Conservation (phyloP, 1,140 invertebrate species). For the Drosophila guanche region DNA sequence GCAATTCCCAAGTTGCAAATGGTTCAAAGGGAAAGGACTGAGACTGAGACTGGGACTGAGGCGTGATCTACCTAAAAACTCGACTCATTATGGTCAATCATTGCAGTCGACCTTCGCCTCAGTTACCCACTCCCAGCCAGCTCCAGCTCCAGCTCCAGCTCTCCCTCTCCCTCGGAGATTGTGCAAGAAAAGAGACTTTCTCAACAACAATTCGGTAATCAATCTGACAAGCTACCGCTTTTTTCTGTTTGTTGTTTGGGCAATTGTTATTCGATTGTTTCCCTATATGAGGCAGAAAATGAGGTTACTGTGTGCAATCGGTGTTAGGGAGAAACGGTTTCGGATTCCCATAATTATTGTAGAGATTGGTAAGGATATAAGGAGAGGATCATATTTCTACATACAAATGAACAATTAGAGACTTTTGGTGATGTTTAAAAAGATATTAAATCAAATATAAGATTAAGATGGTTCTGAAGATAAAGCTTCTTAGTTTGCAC, state of each 20-base stretch:
- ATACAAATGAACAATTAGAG: slow-evolving; percentile 21
- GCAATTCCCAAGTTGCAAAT: slow-evolving; percentile 41
- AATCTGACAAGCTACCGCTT: slow-evolving; percentile 58
- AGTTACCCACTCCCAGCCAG: slow-evolving; percentile 18
- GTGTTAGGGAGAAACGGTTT: slow-evolving; percentile 20
- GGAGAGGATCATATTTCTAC: slow-evolving; percentile 28
- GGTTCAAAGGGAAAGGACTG: slow-evolving; percentile 16
- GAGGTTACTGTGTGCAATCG: slow-evolving; percentile 29
- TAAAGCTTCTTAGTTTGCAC: no score
- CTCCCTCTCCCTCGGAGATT: slow-evolving; percentile 16
- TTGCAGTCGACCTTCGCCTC: slow-evolving; percentile 26
- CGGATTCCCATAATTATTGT: slow-evolving; percentile 29
- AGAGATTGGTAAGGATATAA: slow-evolving; percentile 14
- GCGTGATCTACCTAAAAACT: slow-evolving; percentile 74
- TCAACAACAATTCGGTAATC: slow-evolving; percentile 51
- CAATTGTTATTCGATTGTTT: slow-evolving; percentile 56
- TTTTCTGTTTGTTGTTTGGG: slow-evolving; percentile 15
- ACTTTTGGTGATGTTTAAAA: not conserved
- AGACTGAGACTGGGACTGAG: slow-evolving; percentile 37
- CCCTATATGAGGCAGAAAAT: slow-evolving; percentile 56
- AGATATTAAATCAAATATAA: not conserved
- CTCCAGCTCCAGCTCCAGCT: not conserved
- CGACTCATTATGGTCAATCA: slow-evolving; percentile 64
- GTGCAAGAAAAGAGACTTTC: slow-evolving; percentile 37
- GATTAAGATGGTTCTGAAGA: no score